phyloP scores from a whole-genome alignment of 2,113 vertebrate species.

The Saccopteryx bilineata region DNA sequence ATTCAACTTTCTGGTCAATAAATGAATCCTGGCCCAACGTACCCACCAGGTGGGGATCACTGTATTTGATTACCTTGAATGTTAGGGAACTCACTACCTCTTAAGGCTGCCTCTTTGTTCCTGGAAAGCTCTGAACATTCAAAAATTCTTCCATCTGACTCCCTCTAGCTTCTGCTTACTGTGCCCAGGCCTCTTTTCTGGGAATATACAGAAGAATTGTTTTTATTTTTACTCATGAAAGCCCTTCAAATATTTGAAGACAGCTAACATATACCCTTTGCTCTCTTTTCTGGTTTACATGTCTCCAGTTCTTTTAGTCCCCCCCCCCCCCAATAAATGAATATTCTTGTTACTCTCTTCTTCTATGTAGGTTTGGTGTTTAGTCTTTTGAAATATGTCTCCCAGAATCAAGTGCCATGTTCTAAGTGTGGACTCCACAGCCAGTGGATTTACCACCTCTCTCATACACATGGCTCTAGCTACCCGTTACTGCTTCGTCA shows the following conservation, averaged over 20 bases:
- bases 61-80: neutral
- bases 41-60: neutral
- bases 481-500: neutral
- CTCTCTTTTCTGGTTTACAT: slow-evolving; percentile 37
- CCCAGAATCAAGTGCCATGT: neutral
- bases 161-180: neutral
- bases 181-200: neutral
- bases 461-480: neutral
- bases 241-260: neutral
- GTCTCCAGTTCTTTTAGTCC: neutral
- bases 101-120: neutral
- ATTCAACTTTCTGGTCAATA: slow-evolving; percentile 12
- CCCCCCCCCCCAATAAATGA: neutral
- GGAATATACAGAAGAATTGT: neutral
- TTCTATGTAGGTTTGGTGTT: slow-evolving; percentile 21
- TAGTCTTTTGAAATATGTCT: slow-evolving; percentile 47
- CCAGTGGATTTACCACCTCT: slow-evolving; percentile 4
- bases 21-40: slow-evolving; percentile 21
- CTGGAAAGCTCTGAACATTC: slow-evolving; percentile 5
- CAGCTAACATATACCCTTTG: neutral
- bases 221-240: slow-evolving; percentile 16
- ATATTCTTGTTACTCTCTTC: slow-evolving; percentile 47
- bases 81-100: neutral
- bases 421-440: slow-evolving; percentile 21
- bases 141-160: neutral